A percentile compares a stretch with the other conserved stretches of the same genome.
These are phyloP conservation scores for Melanitta fusca DNA, from an alignment of 2,797 vertebrate species.

Conservation along the genomic window DNA sequence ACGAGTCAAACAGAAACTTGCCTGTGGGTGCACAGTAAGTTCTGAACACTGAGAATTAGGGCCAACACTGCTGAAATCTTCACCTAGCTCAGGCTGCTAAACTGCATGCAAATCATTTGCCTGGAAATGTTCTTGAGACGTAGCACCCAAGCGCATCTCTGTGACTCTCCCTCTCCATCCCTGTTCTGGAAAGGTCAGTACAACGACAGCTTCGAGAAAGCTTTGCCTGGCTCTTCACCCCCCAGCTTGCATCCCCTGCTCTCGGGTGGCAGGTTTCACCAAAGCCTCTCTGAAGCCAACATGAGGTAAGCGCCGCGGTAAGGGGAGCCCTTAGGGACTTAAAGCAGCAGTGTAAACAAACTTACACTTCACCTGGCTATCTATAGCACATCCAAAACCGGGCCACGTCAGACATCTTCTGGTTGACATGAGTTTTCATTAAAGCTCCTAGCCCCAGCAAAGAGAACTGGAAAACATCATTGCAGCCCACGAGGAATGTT, in stretches of 20 bases:
- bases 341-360: not conserved
- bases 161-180: not conserved
- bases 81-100: not conserved
- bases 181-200: not conserved
- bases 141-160: not conserved
- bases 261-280: not conserved
- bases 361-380: not conserved
- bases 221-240: not conserved
- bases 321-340: not conserved
- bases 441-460: not conserved
- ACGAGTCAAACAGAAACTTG: conserved; percentile 45
- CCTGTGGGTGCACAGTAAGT: not conserved
- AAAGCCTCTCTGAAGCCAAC: not conserved
- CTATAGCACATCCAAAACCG: not conserved
- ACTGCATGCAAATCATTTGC: not conserved
- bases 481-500: not conserved
- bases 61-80: not conserved
- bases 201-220: not conserved
- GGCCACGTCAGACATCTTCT: not conserved
- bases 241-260: fast-evolving
- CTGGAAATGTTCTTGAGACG: not conserved
- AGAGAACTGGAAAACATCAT: not conserved
- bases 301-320: not conserved
- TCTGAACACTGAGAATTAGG: not conserved
- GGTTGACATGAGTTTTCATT: not conserved